Evolutionary conservation across 2,113 vertebrate species (phyloP).

Genomic region (Galemys pyrenaicus): DNA sequence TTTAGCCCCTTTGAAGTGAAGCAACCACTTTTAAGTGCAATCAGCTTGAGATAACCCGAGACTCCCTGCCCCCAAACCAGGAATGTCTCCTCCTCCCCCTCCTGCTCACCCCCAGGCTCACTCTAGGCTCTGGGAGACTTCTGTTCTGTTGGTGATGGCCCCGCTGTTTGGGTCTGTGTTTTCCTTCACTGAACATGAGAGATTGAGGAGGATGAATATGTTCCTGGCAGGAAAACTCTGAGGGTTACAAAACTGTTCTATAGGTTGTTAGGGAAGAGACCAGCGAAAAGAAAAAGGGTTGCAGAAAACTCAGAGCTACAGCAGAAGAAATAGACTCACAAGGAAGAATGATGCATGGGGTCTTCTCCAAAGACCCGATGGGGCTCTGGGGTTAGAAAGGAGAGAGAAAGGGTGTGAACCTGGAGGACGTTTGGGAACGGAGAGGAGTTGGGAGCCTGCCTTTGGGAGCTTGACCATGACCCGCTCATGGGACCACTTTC

Average conservation of each 20-base stretch:
- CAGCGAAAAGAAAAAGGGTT: background rate
- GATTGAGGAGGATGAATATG: background rate
- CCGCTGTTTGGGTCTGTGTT: background rate
- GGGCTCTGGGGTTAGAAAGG: background rate
- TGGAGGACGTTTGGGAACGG: background rate
- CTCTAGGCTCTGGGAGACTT: background rate
- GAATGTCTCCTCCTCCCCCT: constrained; percentile 53
- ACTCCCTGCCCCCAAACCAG: background rate
- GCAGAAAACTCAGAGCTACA: background rate
- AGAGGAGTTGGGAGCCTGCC: background rate
- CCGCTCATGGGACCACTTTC: background rate
- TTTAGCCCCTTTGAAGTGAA: constrained; percentile 67
- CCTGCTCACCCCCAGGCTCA: background rate
- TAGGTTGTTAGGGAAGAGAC: background rate
- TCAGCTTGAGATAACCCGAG: constrained; percentile 75
- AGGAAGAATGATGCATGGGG: background rate
- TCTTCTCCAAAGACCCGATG: background rate
- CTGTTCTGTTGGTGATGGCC: background rate
- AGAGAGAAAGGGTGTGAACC: background rate
- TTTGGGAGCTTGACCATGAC: background rate
- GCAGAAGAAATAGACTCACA: background rate
- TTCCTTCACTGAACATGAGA: background rate
- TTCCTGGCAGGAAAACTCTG: background rate
- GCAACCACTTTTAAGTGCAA: constrained; percentile 65
- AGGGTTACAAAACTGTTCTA: background rate